Evolutionary conservation across 2,113 vertebrate species (phyloP).

Genomic region (Anser cygnoides): DNA sequence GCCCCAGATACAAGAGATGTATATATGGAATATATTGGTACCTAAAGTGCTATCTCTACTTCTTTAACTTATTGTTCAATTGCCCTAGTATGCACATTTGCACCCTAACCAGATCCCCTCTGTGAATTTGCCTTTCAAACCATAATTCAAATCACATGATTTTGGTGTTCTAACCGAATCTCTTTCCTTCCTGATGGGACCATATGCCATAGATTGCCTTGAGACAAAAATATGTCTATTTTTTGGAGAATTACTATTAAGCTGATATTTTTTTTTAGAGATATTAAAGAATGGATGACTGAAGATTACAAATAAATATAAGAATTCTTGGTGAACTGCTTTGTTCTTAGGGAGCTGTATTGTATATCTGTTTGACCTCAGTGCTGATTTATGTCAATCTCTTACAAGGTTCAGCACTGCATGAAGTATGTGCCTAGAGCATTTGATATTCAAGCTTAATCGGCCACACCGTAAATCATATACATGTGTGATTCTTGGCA

Average conservation of each 20-base stretch:
- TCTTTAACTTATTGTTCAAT: neutral
- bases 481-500: neutral
- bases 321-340: neutral
- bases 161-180: neutral
- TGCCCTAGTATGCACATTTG: neutral
- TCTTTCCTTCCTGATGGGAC: neutral
- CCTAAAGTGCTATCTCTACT: neutral
- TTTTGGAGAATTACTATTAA: neutral
- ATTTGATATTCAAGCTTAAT: slow-evolving; percentile 5
- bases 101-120: neutral
- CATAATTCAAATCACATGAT: neutral
- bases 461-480: slow-evolving; percentile 1
- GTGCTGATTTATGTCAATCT: neutral
- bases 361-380: neutral
- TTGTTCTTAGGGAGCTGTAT: neutral
- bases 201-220: neutral
- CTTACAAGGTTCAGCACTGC: neutral
- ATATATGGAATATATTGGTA: neutral
- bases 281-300: neutral
- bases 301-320: neutral
- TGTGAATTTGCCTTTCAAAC: neutral
- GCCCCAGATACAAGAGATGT: neutral
- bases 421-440: neutral
- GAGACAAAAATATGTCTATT: neutral
- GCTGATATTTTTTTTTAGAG: neutral